Percentiles rank a stretch among this genome's conserved stretches.
These are phyloP conservation scores for Empidonax traillii DNA, from an alignment of 2,113 vertebrate species.

Conservation along the genomic window DNA sequence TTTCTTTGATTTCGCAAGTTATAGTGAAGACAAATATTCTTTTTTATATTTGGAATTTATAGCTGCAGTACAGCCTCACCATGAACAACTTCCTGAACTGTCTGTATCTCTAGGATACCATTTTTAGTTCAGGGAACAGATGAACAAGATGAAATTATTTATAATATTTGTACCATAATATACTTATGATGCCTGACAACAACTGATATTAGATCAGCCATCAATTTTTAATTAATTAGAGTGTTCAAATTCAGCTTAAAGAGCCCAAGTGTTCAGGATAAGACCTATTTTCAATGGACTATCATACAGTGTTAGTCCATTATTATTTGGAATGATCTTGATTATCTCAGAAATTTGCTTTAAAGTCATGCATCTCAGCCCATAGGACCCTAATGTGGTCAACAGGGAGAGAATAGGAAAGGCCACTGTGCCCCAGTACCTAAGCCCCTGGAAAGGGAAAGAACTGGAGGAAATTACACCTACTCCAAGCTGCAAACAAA, in stretches of 20 bases:
- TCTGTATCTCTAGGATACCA: neutral
- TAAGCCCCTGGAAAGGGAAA: neutral
- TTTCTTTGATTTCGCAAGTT: neutral
- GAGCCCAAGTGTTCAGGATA: neutral
- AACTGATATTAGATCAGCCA: neutral
- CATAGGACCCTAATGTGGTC: neutral
- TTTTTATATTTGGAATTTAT: neutral
- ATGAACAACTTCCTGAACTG: neutral
- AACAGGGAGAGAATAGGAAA: neutral
- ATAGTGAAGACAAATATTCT: neutral
- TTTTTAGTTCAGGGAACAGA: conserved; percentile 17
- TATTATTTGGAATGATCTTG: neutral
- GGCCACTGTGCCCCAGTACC: rapidly evolving
- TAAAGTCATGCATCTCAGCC: neutral
- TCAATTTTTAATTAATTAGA: neutral
- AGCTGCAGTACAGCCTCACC: neutral
- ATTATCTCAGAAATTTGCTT: neutral
- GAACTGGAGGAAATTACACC: neutral
- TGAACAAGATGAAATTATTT: neutral
- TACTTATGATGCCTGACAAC: neutral
- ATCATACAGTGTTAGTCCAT: neutral
- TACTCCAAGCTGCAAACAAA: neutral
- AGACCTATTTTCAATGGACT: neutral
- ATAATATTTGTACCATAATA: neutral
- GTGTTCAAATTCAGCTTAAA: neutral